Evolutionary conservation across 2,113 vertebrate species (phyloP).

Genomic region (Equus przewalskii): DNA sequence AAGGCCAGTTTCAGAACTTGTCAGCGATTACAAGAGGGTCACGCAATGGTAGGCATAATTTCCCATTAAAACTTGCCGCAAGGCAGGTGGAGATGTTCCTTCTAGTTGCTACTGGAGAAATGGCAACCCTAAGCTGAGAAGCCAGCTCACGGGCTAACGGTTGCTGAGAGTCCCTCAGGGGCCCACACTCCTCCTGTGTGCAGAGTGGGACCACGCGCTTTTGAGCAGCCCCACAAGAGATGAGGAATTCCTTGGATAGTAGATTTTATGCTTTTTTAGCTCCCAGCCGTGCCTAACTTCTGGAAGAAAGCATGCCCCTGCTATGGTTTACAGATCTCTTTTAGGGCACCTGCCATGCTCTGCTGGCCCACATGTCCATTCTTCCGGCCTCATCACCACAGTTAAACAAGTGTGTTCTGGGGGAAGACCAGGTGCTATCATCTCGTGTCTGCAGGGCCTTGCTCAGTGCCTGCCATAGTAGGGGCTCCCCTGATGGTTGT

Average conservation of each 20-base stretch:
- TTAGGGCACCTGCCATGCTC: background rate
- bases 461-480: accelerated
- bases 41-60: accelerated
- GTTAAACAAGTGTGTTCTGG: background rate
- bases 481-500: too few relatives aligned
- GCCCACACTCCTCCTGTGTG: accelerated
- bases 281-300: background rate
- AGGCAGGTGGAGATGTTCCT: background rate
- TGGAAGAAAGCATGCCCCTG: background rate
- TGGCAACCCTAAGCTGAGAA: background rate
- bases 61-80: background rate
- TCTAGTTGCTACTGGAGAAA: background rate
- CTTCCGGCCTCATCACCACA: accelerated
- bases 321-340: background rate
- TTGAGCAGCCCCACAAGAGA: background rate
- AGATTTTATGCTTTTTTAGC: too few relatives aligned
- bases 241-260: background rate
- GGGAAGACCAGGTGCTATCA: background rate
- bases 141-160: background rate
- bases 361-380: background rate
- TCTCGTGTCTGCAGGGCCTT: background rate
- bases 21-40: background rate
- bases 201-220: accelerated
- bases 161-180: too few relatives aligned
- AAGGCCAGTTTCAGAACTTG: background rate